A percentile compares a stretch with the other conserved stretches of the same genome.
Evolutionary conservation across 2,888 invertebrate genomes (phyloP).

Genomic region (Pocota personata): DNA sequence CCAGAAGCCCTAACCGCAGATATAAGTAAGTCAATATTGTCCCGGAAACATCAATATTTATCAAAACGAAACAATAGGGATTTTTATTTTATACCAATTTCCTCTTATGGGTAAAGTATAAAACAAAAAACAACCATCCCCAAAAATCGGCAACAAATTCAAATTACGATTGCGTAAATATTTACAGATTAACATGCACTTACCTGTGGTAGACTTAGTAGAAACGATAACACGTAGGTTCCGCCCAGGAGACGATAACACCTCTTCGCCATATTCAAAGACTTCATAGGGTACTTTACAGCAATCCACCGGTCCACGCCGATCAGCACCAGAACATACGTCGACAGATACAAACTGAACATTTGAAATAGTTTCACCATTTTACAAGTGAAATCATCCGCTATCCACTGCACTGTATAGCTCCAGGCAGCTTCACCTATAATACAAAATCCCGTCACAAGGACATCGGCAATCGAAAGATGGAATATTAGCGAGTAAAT

Average conservation of each 20-base stretch:
- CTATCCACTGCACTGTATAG: conserved; percentile 91
- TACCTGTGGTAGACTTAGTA: conserved; percentile 93
- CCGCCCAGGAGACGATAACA: conserved; percentile 87
- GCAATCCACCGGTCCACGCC: conserved; percentile 92
- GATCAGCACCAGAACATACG: conserved; percentile 91
- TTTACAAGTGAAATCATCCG: conserved; percentile 90
- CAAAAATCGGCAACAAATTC: not conserved
- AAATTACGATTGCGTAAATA: no score
- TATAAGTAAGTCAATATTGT: not conserved
- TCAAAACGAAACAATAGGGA: not conserved
- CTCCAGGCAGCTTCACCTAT: conserved; percentile 92
- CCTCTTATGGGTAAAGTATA: not conserved
- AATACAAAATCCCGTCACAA: conserved; percentile 92
- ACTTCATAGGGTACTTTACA: conserved; percentile 91
- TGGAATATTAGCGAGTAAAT: conserved; percentile 91
- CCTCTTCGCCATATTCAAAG: conserved; percentile 86
- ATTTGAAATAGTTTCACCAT: conserved; percentile 91
- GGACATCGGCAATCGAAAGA: conserved; percentile 91
- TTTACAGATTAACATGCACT: conserved; percentile 77
- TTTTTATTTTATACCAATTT: not conserved
- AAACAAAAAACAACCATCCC: not conserved
- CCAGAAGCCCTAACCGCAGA: not conserved
- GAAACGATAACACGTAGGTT: conserved; percentile 89
- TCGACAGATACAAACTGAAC: conserved; percentile 92
- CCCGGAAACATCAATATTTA: not conserved